Evolutionary conservation across 2,888 invertebrate genomes (phyloP).

Genomic region (Meiosimyza platycephala): DNA sequence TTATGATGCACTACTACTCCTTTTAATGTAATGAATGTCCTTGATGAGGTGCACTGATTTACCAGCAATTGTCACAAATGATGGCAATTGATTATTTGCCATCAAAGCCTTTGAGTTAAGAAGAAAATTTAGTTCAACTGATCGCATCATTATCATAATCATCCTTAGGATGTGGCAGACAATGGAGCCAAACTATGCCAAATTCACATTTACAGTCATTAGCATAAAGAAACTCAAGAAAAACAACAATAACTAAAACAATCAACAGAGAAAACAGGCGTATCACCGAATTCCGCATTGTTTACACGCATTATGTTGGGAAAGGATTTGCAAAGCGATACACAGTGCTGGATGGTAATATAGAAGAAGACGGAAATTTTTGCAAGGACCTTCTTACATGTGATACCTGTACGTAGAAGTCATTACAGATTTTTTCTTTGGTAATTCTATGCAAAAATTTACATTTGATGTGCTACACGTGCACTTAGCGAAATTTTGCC

Average conservation of each 20-base stretch:
- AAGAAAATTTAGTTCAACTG: slow-evolving; percentile 15
- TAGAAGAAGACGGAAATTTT: slow-evolving; percentile 37
- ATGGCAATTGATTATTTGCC: slow-evolving; percentile 45
- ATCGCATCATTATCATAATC: slow-evolving; percentile 25
- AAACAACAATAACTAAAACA: slow-evolving; percentile 23
- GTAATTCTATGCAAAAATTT: slow-evolving; percentile 2
- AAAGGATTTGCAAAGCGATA: slow-evolving; percentile 50
- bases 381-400: slow-evolving; percentile 20
- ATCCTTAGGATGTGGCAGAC: slow-evolving; percentile 21
- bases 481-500: not conserved
- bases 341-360: slow-evolving; percentile 50
- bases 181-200: slow-evolving; percentile 6
- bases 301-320: slow-evolving; percentile 63
- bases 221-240: slow-evolving; percentile 23
- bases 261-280: slow-evolving; percentile 42
- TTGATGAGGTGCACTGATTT: slow-evolving; percentile 50
- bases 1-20: slow-evolving; percentile 13
- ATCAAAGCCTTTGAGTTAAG: slow-evolving; percentile 16
- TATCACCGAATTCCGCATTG: slow-evolving; percentile 58
- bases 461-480: not conserved
- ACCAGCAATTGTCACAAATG: slow-evolving; percentile 25
- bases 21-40: slow-evolving; percentile 44
- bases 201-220: slow-evolving; percentile 26
- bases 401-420: slow-evolving; percentile 9
- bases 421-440: not conserved